These are phyloP conservation scores for Solea senegalensis DNA, from an alignment of 2,113 vertebrate species.

Conservation along the genomic window DNA sequence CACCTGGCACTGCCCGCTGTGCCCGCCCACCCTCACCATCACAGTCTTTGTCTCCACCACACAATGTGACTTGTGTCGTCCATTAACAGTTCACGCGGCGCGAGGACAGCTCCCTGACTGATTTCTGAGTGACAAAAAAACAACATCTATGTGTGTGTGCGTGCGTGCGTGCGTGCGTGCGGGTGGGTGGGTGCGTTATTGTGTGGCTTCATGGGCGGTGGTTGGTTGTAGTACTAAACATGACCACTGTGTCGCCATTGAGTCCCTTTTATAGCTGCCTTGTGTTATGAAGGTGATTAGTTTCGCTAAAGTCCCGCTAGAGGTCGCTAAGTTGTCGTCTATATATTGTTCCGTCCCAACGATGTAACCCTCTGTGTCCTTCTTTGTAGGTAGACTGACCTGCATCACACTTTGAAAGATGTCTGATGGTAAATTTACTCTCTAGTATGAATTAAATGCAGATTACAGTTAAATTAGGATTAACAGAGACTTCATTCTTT, in stretches of 20 bases:
- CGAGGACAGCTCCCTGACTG: not conserved
- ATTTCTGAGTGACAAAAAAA: not conserved
- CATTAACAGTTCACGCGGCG: constrained; percentile 1
- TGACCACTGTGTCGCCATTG: constrained; percentile 26
- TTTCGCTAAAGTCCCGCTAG: constrained; percentile 24
- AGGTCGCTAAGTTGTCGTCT: constrained; percentile 10
- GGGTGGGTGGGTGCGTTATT: not conserved
- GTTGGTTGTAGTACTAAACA: constrained; percentile 47
- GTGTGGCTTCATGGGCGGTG: constrained; percentile 73
- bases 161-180: not conserved
- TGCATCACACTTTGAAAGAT: constrained; percentile 57
- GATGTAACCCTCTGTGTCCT: not conserved
- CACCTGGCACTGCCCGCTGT: constrained; percentile 34
- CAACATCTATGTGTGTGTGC: no score
- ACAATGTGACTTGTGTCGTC: not conserved
- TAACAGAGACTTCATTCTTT: not conserved
- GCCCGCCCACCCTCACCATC: constrained; percentile 33
- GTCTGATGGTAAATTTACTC: constrained; percentile 64
- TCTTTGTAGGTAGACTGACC: constrained; percentile 40
- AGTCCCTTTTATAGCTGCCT: not conserved
- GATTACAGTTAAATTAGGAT: not conserved
- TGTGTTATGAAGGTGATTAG: not conserved
- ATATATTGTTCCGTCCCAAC: not conserved
- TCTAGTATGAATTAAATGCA: not conserved
- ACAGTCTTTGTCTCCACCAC: constrained; percentile 53